These are phyloP conservation scores for Drosophila atripex DNA, from an alignment of 2,888 invertebrate species.

Conservation along the genomic window DNA sequence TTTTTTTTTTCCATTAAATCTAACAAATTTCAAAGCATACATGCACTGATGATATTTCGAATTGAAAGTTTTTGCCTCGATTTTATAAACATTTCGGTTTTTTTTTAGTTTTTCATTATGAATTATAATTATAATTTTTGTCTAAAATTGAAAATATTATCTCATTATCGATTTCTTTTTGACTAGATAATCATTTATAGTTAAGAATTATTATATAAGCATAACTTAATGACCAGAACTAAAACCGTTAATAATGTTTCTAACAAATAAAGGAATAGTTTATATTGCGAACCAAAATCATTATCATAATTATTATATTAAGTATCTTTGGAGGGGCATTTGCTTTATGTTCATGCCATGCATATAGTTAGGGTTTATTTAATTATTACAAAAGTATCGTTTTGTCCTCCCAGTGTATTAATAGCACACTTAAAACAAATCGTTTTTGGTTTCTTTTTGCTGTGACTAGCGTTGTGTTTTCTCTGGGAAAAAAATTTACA, in stretches of 20 bases:
- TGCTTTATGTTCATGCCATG: slow-evolving; percentile 61
- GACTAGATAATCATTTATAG: slow-evolving; percentile 64
- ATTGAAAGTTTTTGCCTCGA: slow-evolving; percentile 30
- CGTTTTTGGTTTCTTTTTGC: slow-evolving; percentile 41
- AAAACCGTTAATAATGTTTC: slow-evolving; percentile 40
- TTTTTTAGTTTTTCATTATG: slow-evolving; percentile 48
- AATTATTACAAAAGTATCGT: slow-evolving; percentile 56
- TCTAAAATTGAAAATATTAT: slow-evolving; percentile 74
- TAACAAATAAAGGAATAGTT: slow-evolving; percentile 38
- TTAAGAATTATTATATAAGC: slow-evolving; percentile 37
- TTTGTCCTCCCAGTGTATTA: slow-evolving; percentile 29
- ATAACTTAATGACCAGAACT: slow-evolving; percentile 46
- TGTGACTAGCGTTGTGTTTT: slow-evolving; percentile 60
- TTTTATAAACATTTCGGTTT: slow-evolving; percentile 65
- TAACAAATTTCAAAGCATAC: slow-evolving; percentile 64
- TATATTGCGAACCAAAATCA: slow-evolving; percentile 22
- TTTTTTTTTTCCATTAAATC: slow-evolving; percentile 41
- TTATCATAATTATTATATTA: slow-evolving; percentile 24
- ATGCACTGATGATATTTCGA: slow-evolving; percentile 61
- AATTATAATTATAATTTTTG: slow-evolving; percentile 75
- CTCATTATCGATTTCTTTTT: slow-evolving; percentile 65
- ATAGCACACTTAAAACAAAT: slow-evolving; percentile 62
- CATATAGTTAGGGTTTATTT: slow-evolving; percentile 57
- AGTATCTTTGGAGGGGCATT: slow-evolving; percentile 32
- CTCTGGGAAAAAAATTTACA: slow-evolving; percentile 74